These are phyloP conservation scores for Eilema caniola DNA, from an alignment of 2,888 invertebrate genomes.

Conservation along the genomic window DNA sequence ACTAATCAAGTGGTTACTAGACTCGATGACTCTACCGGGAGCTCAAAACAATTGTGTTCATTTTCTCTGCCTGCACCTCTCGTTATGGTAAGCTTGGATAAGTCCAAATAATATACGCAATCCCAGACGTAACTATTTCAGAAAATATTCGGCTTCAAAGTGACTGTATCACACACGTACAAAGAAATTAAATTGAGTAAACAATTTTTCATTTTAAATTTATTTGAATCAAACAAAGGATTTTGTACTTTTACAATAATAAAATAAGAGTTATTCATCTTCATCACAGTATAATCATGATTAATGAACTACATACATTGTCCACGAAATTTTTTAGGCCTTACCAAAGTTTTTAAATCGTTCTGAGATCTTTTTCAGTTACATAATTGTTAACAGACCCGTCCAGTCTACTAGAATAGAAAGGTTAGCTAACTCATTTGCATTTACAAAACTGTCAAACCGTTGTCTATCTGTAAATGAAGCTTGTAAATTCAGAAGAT, in stretches of 20 bases:
- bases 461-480: background rate
- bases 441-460: constrained; percentile 14
- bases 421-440: constrained; percentile 16
- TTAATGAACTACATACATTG: constrained; percentile 8
- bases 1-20: too few species aligned
- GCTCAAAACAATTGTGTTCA: too few species aligned
- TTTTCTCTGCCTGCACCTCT: too few species aligned
- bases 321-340: constrained; percentile 10
- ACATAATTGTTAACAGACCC: constrained; percentile 10
- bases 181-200: too few species aligned
- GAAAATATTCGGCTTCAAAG: too few species aligned
- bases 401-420: constrained; percentile 19
- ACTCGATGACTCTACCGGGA: too few species aligned
- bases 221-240: background rate
- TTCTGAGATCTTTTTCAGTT: constrained; percentile 5
- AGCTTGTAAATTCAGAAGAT: too few species aligned
- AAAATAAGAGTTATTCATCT: background rate
- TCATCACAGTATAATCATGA: constrained; percentile 5
- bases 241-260: background rate
- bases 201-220: too few species aligned
- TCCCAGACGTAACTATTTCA: too few species aligned
- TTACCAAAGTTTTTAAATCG: constrained; percentile 18
- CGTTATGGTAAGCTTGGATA: too few species aligned
- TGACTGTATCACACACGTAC: too few species aligned
- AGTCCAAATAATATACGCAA: too few species aligned